Evolutionary conservation across 2,113 vertebrate species (phyloP).

Genomic region (Emydocephalus ijimae): DNA sequence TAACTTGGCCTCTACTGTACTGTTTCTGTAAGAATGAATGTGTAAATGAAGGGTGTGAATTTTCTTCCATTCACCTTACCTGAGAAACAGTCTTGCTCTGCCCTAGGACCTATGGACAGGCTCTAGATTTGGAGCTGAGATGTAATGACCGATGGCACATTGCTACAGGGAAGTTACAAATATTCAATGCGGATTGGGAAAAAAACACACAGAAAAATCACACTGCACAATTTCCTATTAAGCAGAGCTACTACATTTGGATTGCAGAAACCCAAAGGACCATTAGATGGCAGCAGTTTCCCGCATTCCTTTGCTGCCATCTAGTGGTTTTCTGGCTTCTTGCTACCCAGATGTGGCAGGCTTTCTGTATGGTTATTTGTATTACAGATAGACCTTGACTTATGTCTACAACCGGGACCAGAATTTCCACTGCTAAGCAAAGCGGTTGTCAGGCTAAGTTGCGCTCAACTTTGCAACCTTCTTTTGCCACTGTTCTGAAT

Average conservation of each 20-base stretch:
- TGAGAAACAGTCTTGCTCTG: background rate
- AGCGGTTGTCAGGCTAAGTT: background rate
- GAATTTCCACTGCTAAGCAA: background rate
- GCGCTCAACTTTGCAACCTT: background rate
- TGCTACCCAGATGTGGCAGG: background rate
- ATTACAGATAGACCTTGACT: background rate
- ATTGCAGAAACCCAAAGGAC: background rate
- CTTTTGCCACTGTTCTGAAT: background rate
- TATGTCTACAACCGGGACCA: background rate
- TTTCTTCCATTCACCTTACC: background rate
- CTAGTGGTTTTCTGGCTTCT: background rate
- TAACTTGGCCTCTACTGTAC: background rate
- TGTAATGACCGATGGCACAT: background rate
- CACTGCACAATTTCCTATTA: background rate
- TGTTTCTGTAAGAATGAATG: background rate
- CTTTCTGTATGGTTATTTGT: background rate
- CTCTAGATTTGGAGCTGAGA: background rate
- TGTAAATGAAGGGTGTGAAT: background rate
- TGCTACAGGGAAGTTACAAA: background rate
- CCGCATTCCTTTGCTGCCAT: background rate
- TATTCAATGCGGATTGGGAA: background rate
- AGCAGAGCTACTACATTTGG: background rate
- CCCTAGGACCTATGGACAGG: background rate
- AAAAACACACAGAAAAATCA: background rate
- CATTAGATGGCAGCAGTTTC: background rate